Conservation (phyloP, 2,888 invertebrate species). For the Cylloceria caligata region DNA sequence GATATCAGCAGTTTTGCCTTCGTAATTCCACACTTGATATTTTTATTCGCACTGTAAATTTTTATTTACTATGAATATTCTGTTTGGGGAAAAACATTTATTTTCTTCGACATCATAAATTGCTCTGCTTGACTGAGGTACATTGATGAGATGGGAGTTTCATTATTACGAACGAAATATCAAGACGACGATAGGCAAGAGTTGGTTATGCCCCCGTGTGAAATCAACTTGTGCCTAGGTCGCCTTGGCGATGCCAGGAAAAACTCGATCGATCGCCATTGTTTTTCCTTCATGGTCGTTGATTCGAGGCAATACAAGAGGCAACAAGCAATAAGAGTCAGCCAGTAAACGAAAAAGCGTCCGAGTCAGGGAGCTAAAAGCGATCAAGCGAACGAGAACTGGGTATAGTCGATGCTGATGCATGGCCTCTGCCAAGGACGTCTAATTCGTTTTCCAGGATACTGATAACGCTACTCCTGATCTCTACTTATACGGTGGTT, state of each 20-base stretch:
- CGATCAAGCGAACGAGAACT: constrained; percentile 10
- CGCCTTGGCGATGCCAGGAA: constrained; percentile 35
- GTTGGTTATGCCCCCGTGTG: constrained; percentile 9
- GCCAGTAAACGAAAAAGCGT: constrained; percentile 27
- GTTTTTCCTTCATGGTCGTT: constrained; percentile 41
- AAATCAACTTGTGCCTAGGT: constrained; percentile 20
- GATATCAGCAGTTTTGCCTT: neutral
- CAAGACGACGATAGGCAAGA: neutral
- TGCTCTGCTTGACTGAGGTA: no score
- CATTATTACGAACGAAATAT: constrained; percentile 1
- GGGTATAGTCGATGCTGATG: neutral
- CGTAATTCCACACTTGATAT: neutral
- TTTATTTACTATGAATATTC: neutral
- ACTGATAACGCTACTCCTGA: constrained; percentile 20
- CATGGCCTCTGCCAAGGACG: constrained; percentile 14
- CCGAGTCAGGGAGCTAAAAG: constrained; percentile 10
- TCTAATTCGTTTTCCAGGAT: constrained; percentile 30
- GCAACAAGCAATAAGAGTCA: constrained; percentile 17
- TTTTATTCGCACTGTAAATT: neutral
- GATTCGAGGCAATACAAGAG: constrained; percentile 46
- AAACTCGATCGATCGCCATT: constrained; percentile 45
- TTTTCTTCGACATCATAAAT: no score
- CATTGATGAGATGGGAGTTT: neutral
- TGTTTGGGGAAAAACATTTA: neutral
- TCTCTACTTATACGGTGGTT: neutral